Percentiles rank a stretch among this genome's conserved stretches.
Evolutionary conservation across 2,113 vertebrate species (phyloP).

Genomic region (Carassius gibelio): DNA sequence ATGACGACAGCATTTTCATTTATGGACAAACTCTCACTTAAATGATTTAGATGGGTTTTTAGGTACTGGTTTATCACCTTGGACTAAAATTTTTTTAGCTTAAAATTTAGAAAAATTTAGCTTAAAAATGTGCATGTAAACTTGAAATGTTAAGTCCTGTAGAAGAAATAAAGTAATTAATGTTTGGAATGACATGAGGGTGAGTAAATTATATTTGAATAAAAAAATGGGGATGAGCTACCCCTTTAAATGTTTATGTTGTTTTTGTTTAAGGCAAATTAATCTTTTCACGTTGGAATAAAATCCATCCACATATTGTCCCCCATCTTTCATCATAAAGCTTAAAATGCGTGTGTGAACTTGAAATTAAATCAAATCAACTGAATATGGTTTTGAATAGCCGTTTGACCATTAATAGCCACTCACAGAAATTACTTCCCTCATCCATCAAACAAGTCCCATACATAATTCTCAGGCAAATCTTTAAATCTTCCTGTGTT

Average conservation of each 20-base stretch:
- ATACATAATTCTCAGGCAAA: conserved; percentile 15
- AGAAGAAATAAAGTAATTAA: not conserved
- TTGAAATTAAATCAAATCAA: not conserved
- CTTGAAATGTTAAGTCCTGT: not conserved
- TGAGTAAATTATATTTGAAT: not conserved
- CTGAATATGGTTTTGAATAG: not conserved
- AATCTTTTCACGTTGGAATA: not conserved
- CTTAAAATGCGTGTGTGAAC: not conserved
- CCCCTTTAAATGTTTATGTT: not conserved
- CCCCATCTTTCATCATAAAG: not conserved
- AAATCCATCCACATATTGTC: not conserved
- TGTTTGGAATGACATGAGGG: too few species aligned
- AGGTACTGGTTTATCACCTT: too few species aligned
- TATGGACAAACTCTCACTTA: not conserved
- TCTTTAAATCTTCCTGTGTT: not conserved
- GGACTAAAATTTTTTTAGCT: not conserved
- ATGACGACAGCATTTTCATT: not conserved
- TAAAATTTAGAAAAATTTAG: too few species aligned
- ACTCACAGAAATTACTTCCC: conserved; percentile 22
- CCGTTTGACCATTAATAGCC: conserved; percentile 12
- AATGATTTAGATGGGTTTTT: not conserved
- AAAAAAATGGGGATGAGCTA: not conserved
- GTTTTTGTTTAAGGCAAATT: not conserved
- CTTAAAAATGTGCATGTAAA: too few species aligned
- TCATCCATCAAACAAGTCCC: conserved; percentile 30